Conservation (phyloP, 1,140 invertebrate species). For the Archivesica marissinica region DNA sequence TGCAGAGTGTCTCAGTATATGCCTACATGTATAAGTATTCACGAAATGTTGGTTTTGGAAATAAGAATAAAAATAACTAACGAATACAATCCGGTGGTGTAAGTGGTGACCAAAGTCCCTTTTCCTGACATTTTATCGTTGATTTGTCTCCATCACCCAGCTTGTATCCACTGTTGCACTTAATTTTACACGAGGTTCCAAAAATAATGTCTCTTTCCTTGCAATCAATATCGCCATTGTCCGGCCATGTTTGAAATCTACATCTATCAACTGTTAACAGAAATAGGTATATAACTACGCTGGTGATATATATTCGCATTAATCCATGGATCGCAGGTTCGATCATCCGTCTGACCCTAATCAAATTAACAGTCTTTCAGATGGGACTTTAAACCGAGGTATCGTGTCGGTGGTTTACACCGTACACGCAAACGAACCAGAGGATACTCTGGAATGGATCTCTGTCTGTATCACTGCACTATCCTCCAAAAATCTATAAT, state of each 20-base stretch:
- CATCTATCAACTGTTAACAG: neutral
- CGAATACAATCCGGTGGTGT: neutral
- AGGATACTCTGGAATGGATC: no score
- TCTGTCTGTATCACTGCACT: no score
- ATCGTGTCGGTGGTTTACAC: no score
- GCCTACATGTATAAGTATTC: no score
- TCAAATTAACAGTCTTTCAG: no score
- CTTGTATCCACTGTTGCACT: neutral
- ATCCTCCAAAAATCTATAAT: no score
- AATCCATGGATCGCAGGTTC: no score
- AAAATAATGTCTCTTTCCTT: neutral
- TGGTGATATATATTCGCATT: neutral
- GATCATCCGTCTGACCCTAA: no score
- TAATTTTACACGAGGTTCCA: constrained; percentile 3
- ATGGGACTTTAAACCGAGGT: no score
- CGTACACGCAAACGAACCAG: no score
- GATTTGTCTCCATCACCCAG: neutral
- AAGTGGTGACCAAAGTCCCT: neutral
- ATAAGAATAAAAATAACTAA: neutral
- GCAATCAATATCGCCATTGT: constrained; percentile 27
- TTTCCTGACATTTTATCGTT: neutral
- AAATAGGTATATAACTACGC: neutral
- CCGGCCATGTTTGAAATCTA: neutral
- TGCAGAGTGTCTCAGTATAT: no score
- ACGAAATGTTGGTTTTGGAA: no score